Conservation (phyloP, 2,888 invertebrate species). For the Creontiades dilutus region DNA sequence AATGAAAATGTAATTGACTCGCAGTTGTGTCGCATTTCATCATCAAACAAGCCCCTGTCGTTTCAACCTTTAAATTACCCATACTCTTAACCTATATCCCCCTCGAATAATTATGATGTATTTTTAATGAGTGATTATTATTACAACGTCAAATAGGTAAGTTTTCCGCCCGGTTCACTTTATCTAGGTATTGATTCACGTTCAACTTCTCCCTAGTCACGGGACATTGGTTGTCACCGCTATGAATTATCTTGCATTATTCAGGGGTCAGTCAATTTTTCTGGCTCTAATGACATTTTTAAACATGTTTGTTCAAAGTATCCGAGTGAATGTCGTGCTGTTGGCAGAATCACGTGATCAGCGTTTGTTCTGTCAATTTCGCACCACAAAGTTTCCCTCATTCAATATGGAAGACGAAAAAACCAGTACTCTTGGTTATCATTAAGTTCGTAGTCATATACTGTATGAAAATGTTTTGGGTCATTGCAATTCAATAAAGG, state of each 20-base stretch:
- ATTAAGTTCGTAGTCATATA: not conserved
- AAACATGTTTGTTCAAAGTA: conserved; percentile 27
- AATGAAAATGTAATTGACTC: conserved; percentile 57
- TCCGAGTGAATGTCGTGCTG: not conserved
- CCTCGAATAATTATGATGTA: not conserved
- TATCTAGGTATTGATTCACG: conserved; percentile 8
- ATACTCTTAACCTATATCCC: conserved; percentile 5
- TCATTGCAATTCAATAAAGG: no score
- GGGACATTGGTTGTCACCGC: not conserved
- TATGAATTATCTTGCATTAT: conserved; percentile 8
- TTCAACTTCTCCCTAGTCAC: conserved; percentile 13
- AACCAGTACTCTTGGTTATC: not conserved
- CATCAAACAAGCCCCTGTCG: conserved; percentile 13
- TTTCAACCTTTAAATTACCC: conserved; percentile 23
- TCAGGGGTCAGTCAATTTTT: not conserved
- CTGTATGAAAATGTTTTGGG: not conserved
- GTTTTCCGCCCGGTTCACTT: not conserved
- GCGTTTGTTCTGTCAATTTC: conserved; percentile 3
- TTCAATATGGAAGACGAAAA: not conserved
- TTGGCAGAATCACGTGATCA: conserved; percentile 30
- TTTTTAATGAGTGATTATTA: conserved; percentile 25
- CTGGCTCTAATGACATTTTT: conserved; percentile 24
- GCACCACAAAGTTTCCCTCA: not conserved
- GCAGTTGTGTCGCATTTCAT: conserved; percentile 43
- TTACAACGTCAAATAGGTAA: conserved; percentile 9